phyloP scores from a whole-genome alignment of 2,113 vertebrate species.

The Sitta europaea region DNA sequence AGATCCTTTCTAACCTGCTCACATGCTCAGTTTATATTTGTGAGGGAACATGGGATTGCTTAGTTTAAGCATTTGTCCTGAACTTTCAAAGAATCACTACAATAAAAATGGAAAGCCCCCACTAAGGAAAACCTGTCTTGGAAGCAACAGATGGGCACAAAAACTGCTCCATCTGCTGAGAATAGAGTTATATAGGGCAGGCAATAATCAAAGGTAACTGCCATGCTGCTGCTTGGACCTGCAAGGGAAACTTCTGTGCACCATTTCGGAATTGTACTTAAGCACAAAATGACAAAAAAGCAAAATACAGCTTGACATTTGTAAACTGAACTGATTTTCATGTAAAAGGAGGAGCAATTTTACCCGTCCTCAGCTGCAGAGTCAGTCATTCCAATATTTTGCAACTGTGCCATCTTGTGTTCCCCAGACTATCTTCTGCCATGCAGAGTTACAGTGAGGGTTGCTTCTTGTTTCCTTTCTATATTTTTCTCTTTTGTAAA shows the following conservation, averaged over 20 bases:
- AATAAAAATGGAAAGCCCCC: not conserved
- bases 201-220: not conserved
- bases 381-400: not conserved
- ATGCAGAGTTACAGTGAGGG: not conserved
- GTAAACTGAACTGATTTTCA: constrained; percentile 1
- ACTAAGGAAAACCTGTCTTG: not conserved
- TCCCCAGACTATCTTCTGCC: not conserved
- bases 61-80: not conserved
- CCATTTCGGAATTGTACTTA: not conserved
- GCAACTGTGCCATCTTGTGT: not conserved
- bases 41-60: not conserved
- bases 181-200: not conserved
- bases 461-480: not conserved
- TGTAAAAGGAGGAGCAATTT: not conserved
- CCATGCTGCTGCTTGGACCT: not conserved
- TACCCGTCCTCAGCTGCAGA: not conserved
- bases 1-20: not conserved
- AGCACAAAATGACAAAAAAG: not conserved
- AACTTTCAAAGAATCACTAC: not conserved
- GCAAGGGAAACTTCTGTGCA: not conserved
- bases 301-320: not conserved
- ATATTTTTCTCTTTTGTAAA: not conserved
- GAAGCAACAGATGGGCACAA: not conserved
- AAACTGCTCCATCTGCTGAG: not conserved
- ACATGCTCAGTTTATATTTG: not conserved